Evolutionary conservation across 2,888 invertebrate genomes (phyloP).

Genomic region (Taphrorychus bicolor): DNA sequence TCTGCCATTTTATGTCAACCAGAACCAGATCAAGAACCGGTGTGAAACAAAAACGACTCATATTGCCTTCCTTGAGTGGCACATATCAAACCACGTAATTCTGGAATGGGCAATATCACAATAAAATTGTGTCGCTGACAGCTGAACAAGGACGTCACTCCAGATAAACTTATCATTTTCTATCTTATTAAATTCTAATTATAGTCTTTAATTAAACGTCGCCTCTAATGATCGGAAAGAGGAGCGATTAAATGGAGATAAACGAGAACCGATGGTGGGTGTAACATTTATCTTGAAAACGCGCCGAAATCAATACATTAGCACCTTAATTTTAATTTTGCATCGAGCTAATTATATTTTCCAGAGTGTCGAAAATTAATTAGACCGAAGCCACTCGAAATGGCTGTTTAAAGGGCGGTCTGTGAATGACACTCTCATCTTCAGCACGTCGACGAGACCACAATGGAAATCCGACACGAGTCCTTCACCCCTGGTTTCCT

Average conservation of each 20-base stretch:
- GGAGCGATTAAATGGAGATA: slow-evolving; percentile 30
- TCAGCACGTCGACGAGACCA: too few relatives aligned
- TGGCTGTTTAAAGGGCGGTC: too few relatives aligned
- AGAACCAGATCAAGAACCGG: too few relatives aligned
- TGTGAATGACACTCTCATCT: too few relatives aligned
- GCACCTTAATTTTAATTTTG: background rate
- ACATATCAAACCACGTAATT: too few relatives aligned
- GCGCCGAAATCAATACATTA: slow-evolving; percentile 23
- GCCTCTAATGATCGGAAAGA: slow-evolving; percentile 15
- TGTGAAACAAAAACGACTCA: too few relatives aligned
- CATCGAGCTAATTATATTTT: background rate
- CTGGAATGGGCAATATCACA: too few relatives aligned
- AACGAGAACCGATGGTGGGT: slow-evolving; percentile 21
- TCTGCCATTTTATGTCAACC: too few relatives aligned
- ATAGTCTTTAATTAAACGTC: slow-evolving; percentile 31
- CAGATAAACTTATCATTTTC: slow-evolving; percentile 16
- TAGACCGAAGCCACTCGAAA: too few relatives aligned
- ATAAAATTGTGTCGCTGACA: too few relatives aligned
- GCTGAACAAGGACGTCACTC: slow-evolving; percentile 5
- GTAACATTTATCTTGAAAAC: slow-evolving; percentile 1
- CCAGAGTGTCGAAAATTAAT: too few relatives aligned
- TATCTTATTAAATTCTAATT: slow-evolving; percentile 23
- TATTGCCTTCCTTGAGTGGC: too few relatives aligned
- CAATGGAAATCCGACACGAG: background rate
- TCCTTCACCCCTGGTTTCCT: background rate